A percentile compares a stretch with the other conserved stretches of the same genome.
Conservation (phyloP, 2,113 vertebrate genomes). For the Sarotherodon lohbergeri region DNA sequence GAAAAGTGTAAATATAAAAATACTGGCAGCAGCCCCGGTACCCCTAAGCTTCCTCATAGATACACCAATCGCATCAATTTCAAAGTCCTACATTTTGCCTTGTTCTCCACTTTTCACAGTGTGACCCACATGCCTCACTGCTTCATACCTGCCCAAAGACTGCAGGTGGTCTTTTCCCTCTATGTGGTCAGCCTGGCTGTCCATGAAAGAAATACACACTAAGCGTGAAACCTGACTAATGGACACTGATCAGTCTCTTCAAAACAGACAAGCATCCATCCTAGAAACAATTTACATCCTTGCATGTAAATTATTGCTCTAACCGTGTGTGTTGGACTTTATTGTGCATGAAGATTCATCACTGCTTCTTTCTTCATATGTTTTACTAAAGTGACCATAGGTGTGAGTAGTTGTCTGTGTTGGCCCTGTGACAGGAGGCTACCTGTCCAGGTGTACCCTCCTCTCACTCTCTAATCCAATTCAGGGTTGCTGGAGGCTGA, state of each 20-base stretch:
- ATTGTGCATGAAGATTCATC: background rate
- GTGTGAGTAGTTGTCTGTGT: background rate
- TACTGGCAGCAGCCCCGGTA: too few relatives aligned
- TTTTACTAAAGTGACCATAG: background rate
- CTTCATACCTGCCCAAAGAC: too few relatives aligned
- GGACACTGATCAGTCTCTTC: background rate
- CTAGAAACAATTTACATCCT: accelerated
- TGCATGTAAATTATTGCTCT: background rate
- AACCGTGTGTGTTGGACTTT: background rate
- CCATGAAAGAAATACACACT: background rate
- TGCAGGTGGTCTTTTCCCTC: too few relatives aligned
- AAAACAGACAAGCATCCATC: background rate
- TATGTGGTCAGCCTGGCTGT: too few relatives aligned
- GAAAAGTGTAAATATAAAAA: too few relatives aligned
- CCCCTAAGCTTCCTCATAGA: too few relatives aligned
- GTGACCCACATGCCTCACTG: too few relatives aligned
- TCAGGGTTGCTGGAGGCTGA: too few relatives aligned
- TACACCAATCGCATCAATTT: too few relatives aligned
- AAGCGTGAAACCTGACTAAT: accelerated
- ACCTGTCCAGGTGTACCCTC: background rate
- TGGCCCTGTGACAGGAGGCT: background rate
- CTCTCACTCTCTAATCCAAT: background rate
- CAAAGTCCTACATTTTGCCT: too few relatives aligned
- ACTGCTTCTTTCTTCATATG: accelerated
- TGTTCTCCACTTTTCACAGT: too few relatives aligned